phyloP scores from a whole-genome alignment of 2,113 vertebrate species.

The Tenebrosternarchus preto region DNA sequence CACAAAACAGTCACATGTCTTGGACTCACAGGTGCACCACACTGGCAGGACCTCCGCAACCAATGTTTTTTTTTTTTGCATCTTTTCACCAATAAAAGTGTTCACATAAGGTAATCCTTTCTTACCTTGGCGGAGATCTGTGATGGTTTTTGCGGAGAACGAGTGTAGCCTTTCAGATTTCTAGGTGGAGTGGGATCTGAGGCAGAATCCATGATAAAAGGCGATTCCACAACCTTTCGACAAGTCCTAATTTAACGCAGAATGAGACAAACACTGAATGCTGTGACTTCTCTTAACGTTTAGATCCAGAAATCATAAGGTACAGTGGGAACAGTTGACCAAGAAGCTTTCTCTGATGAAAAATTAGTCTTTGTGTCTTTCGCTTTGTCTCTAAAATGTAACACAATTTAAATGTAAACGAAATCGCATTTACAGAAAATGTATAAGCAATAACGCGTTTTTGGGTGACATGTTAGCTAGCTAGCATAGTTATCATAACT shows the following conservation, averaged over 20 bases:
- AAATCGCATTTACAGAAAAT: no score
- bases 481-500: no score
- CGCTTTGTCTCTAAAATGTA: neutral
- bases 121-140: constrained; percentile 54
- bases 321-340: no score
- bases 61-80: no score
- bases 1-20: neutral
- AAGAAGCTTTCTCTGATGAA: no score
- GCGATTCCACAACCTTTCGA: neutral
- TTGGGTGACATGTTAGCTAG: no score
- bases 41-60: neutral
- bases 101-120: neutral
- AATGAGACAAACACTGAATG: neutral
- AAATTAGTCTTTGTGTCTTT: neutral
- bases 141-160: constrained; percentile 39
- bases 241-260: neutral
- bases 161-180: constrained; percentile 24
- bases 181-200: constrained; percentile 24
- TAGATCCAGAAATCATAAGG: neutral
- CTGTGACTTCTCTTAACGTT: neutral
- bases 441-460: no score
- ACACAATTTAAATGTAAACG: no score
- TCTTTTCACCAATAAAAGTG: neutral
- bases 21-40: neutral
- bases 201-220: constrained; percentile 52